phyloP scores from a whole-genome alignment of 2,113 vertebrate genomes.

The Dipodomys merriami region DNA sequence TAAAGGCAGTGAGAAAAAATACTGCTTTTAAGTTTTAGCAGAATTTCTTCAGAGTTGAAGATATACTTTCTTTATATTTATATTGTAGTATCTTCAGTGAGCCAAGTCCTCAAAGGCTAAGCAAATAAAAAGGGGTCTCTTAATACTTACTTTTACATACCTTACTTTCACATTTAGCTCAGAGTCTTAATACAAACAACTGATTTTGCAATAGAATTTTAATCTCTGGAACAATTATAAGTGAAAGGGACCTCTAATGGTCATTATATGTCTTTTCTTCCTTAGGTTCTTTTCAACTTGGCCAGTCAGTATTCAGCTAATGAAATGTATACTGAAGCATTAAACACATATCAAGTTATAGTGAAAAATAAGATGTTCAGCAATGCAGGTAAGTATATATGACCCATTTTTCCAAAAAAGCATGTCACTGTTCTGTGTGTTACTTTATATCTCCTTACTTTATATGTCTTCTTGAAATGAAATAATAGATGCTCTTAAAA shows the following conservation, averaged over 20 bases:
- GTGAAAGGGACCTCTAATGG: background rate
- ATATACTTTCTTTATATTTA: slow-evolving; percentile 20
- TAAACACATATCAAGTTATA: slow-evolving; percentile 97
- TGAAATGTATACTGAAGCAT: slow-evolving; percentile 96
- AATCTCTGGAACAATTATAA: slow-evolving; percentile 21
- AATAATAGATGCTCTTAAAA: background rate
- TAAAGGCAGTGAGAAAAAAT: background rate
- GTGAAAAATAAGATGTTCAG: slow-evolving; percentile 99
- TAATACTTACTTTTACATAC: background rate
- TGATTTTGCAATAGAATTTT: slow-evolving; percentile 3
- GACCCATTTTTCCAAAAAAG: slow-evolving; percentile 12
- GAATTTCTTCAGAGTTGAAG: slow-evolving; percentile 30
- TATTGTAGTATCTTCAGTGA: background rate
- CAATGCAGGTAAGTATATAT: slow-evolving; percentile 91
- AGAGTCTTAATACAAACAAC: background rate
- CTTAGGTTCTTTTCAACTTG: slow-evolving; percentile 96
- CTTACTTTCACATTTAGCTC: background rate
- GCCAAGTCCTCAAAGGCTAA: slow-evolving; percentile 11
- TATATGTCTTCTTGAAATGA: slow-evolving; percentile 44
- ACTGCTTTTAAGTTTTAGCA: slow-evolving; percentile 31
- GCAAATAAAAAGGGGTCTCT: slow-evolving; percentile 20
- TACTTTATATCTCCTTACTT: slow-evolving; percentile 10
- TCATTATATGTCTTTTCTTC: slow-evolving; percentile 53
- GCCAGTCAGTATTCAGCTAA: slow-evolving; percentile 96
- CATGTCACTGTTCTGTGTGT: background rate